Evolutionary conservation across 2,113 vertebrate species (phyloP).

Genomic region (Ifrita kowaldi): DNA sequence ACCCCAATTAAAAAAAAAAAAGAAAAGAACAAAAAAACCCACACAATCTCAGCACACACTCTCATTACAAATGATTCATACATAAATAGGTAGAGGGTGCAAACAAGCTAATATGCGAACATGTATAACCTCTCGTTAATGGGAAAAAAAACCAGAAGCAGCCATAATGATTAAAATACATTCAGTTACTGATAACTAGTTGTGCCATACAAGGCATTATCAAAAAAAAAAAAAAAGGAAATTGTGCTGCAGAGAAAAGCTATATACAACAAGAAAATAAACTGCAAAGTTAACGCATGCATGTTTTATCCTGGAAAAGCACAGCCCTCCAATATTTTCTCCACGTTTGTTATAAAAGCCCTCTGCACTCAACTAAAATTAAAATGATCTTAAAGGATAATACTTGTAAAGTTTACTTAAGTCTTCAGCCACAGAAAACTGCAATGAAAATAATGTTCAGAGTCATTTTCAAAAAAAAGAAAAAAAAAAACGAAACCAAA

Average conservation of each 20-base stretch:
- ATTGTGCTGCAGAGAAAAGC: slow-evolving; percentile 79
- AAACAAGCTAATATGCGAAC: slow-evolving; percentile 78
- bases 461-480: slow-evolving; percentile 74
- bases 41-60: slow-evolving; percentile 71
- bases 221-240: slow-evolving; percentile 63
- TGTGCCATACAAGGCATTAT: slow-evolving; percentile 70
- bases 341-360: slow-evolving; percentile 75
- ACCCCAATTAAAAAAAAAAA: slow-evolving; percentile 22
- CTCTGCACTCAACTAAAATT: slow-evolving; percentile 80
- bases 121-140: slow-evolving; percentile 75
- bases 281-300: slow-evolving; percentile 78
- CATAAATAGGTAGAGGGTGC: slow-evolving; percentile 79
- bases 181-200: slow-evolving; percentile 79
- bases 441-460: slow-evolving; percentile 77
- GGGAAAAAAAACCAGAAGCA: slow-evolving; percentile 69
- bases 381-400: slow-evolving; percentile 79
- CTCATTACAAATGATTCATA: slow-evolving; percentile 78
- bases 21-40: background rate
- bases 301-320: slow-evolving; percentile 78
- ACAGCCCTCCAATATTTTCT: slow-evolving; percentile 74
- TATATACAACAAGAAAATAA: slow-evolving; percentile 78
- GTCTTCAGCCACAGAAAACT: slow-evolving; percentile 78
- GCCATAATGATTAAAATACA: slow-evolving; percentile 81
- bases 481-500: background rate
- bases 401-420: slow-evolving; percentile 76